These are phyloP conservation scores for Beroe forskalii DNA, from an alignment of 37 sponge, comb jelly and placozoan species.

Conservation along the genomic window DNA sequence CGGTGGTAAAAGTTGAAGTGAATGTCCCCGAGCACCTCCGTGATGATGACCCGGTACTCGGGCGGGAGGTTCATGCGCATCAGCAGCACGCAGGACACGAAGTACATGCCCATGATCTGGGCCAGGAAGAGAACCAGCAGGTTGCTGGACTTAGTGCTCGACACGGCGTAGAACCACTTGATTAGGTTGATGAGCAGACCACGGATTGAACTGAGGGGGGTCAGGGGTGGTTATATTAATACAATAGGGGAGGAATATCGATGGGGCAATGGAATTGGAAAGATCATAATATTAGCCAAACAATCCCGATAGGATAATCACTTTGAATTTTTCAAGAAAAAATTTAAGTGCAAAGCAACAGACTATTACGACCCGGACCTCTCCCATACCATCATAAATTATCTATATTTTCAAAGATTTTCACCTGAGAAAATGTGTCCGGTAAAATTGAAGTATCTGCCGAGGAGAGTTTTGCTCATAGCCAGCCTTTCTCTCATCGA, in stretches of 20 bases:
- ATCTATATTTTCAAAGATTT: too few relatives aligned
- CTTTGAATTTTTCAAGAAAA: too few relatives aligned
- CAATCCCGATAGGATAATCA: too few relatives aligned
- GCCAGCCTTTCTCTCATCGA: conserved; percentile 71
- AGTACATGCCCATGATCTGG: conserved; percentile 99
- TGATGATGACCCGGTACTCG: conserved; percentile 78
- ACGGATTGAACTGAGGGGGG: conserved; percentile 74
- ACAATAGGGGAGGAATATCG: too few relatives aligned
- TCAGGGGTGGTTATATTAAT: conserved; percentile 31
- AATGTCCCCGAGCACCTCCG: conserved; percentile 85
- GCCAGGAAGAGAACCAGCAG: conserved; percentile 92
- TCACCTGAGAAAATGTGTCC: conserved; percentile 95
- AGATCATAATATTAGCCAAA: neutral
- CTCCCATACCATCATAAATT: too few relatives aligned
- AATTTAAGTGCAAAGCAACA: too few relatives aligned
- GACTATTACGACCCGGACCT: too few relatives aligned
- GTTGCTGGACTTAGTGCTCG: conserved; percentile 89
- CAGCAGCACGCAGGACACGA: conserved; percentile 94
- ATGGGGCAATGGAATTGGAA: too few relatives aligned
- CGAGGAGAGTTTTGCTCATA: conserved; percentile 80
- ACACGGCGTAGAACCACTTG: conserved; percentile 97
- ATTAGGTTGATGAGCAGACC: conserved; percentile 93
- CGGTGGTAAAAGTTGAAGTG: conserved; percentile 97
- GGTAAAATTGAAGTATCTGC: conserved; percentile 87
- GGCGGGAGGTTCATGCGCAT: conserved; percentile 98